Evolutionary conservation across 1,140 invertebrate species (phyloP).

Genomic region (Phenacoccus solenopsis): DNA sequence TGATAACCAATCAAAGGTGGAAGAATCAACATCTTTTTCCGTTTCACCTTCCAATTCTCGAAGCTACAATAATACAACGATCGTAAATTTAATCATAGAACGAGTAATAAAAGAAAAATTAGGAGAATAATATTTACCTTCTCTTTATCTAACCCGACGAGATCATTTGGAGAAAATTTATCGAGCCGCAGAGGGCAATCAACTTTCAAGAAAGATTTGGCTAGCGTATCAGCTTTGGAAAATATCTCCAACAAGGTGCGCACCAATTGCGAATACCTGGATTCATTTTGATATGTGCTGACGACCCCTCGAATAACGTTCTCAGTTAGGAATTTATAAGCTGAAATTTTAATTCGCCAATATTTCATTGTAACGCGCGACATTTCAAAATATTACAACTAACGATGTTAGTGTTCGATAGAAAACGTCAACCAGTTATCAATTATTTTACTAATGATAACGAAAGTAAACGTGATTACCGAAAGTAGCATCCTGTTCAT

Average conservation of each 20-base stretch:
- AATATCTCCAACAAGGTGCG: conserved; percentile 57
- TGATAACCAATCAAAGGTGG: conserved; percentile 22
- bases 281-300: conserved; percentile 38
- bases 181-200: conserved; percentile 29
- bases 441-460: too few relatives aligned
- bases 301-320: conserved; percentile 49
- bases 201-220: conserved; percentile 48
- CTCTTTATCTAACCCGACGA: conserved; percentile 46
- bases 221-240: conserved; percentile 52
- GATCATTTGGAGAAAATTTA: conserved; percentile 33
- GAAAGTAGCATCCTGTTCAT: neutral
- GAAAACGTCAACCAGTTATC: too few relatives aligned
- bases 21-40: conserved; percentile 70
- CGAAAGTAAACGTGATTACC: neutral
- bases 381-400: too few relatives aligned
- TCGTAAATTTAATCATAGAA: neutral
- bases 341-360: conserved; percentile 7
- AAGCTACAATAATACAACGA: conserved; percentile 11
- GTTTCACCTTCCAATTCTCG: conserved; percentile 58
- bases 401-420: too few relatives aligned
- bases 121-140: conserved; percentile 34
- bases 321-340: conserved; percentile 42
- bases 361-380: neutral
- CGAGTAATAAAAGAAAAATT: neutral
- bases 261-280: conserved; percentile 37